phyloP scores from a whole-genome alignment of 2,888 invertebrate species.

The Ethmia dodecea region DNA sequence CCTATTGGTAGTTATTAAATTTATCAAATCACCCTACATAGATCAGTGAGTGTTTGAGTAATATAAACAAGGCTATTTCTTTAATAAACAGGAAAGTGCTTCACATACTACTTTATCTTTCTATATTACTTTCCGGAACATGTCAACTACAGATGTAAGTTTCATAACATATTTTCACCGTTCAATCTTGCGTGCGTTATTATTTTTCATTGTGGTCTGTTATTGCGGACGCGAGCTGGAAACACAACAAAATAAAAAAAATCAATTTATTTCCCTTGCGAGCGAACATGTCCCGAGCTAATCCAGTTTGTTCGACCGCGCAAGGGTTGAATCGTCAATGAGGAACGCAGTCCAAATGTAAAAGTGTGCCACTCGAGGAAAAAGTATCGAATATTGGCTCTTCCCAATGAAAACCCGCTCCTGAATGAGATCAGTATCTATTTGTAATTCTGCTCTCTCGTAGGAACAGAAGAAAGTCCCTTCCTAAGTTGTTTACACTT shows the following conservation, averaged over 20 bases:
- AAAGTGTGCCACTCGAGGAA: conserved; percentile 57
- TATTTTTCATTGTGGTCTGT: conserved; percentile 62
- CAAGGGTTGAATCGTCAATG: conserved; percentile 76
- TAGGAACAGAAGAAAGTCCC: conserved; percentile 18
- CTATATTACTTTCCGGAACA: too few species aligned
- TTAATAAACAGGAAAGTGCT: too few species aligned
- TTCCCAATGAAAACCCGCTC: conserved; percentile 52
- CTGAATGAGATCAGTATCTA: conserved; percentile 48
- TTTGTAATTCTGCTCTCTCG: conserved; percentile 43
- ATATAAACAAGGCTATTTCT: too few species aligned
- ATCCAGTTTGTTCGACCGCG: conserved; percentile 74
- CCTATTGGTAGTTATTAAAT: too few species aligned
- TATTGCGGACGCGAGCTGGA: conserved; percentile 57
- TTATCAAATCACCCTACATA: too few species aligned
- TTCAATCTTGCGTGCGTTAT: conserved; percentile 51
- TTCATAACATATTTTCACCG: conserved; percentile 18
- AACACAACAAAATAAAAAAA: conserved; percentile 60
- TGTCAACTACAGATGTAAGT: too few species aligned
- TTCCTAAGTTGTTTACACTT: conserved; percentile 6
- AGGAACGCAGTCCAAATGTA: conserved; percentile 64
- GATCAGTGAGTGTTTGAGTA: too few species aligned
- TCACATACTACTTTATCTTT: too few species aligned
- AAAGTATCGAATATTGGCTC: conserved; percentile 62
- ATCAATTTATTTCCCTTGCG: conserved; percentile 73
- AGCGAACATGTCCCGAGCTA: conserved; percentile 69